Evolutionary conservation across 2,888 invertebrate species (phyloP), one percentile per base, ranked within the genome.

Genomic region (Uloborus plumipes): DNA sequence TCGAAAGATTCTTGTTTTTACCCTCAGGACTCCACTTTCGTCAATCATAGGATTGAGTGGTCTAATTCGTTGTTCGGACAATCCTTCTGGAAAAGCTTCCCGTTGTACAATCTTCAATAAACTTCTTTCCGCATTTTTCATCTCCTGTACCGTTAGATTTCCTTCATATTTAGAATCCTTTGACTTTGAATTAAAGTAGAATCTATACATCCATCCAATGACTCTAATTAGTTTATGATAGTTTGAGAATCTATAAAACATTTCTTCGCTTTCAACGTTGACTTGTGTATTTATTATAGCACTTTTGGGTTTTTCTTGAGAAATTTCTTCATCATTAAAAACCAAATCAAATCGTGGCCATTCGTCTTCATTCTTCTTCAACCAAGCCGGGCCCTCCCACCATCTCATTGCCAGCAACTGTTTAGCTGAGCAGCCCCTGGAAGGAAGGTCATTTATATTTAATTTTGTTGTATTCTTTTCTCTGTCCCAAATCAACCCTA

Each of bases 311-410:
- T 53, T 53, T n/a, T 53, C 53, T 53, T 6, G 15, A 53, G 53
- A 6, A 53, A 53, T 53, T 53, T 53, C 53, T 53, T 6, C 53
- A 15, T 53, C 53, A 53, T 53, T 53, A n/a, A 53, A 53, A 53
- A 53, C n/a, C 6, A 53, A 53, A 53, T 53, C n/a, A 53, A 53
- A 53, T 53, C 6, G 15, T n/a, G 2, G 15, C 53, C 53, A 53
- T 53, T 53, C 53, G n/a, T 53, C 53, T 26, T 16, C 53, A 53
- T 53, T 53, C 53, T 53, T 53, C 53, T 53, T 53, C 6, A 53
- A 53, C 53, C 53, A 6, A n/a, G 6, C 6, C n/a, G 53, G 53
- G 53, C 6, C 6, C 53, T 53, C 53, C 53, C 26, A 26, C 26
- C 26, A 26, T 26, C 4, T 26, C 26, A 26, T 26, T 26, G 2